These are phyloP conservation scores for Saguinus midas DNA, from an alignment of 2,113 vertebrate species.

Conservation along the genomic window DNA sequence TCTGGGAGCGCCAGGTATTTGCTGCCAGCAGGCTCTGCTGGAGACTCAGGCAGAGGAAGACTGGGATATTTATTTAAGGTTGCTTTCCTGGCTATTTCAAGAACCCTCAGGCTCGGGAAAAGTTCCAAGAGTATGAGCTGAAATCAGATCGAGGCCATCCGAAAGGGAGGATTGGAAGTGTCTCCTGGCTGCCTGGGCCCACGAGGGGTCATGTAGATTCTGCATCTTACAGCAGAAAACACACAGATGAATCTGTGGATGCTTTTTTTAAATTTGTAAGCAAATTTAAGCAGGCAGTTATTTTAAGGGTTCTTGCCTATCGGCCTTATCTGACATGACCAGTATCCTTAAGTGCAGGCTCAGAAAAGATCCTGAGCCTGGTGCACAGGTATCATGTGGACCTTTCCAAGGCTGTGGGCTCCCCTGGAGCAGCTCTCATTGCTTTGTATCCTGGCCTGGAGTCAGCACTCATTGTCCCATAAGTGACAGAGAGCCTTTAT, in stretches of 20 bases:
- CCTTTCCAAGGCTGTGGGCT: neutral
- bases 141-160: neutral
- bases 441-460: neutral
- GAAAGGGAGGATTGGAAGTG: neutral
- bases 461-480: neutral
- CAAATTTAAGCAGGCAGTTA: constrained; percentile 28
- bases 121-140: neutral
- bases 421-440: neutral
- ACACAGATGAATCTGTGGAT: neutral
- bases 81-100: neutral
- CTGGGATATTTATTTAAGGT: neutral
- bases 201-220: neutral
- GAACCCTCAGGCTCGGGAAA: neutral
- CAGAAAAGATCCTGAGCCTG: neutral
- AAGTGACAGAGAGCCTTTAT: neutral
- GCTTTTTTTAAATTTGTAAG: neutral
- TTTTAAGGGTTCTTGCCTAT: neutral
- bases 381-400: neutral
- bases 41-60: neutral
- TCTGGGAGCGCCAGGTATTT: neutral
- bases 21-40: neutral
- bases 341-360: neutral
- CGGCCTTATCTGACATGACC: neutral
- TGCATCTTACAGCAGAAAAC: constrained; percentile 20
- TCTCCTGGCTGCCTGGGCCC: neutral